Evolutionary conservation across 2,888 invertebrate species (phyloP).

Genomic region (Agrenia bidenticulata): DNA sequence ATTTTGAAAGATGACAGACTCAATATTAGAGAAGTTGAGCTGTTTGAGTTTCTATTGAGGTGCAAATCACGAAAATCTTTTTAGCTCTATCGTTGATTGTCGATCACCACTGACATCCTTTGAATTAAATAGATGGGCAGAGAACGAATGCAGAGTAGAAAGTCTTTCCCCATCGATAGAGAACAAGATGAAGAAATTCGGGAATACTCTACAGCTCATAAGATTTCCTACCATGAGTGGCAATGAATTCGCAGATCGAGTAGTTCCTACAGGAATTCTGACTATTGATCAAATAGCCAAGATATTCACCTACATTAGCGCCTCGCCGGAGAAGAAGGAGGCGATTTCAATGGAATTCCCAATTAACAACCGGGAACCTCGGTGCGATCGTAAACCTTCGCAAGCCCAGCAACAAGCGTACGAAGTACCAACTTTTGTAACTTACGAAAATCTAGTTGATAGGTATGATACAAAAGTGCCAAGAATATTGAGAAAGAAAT

Average conservation of each 20-base stretch:
- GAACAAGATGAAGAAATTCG: conserved; percentile 43
- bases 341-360: conserved; percentile 17
- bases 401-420: too few relatives aligned
- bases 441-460: too few relatives aligned
- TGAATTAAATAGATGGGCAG: conserved; percentile 42
- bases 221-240: conserved; percentile 45
- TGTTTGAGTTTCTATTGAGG: conserved; percentile 40
- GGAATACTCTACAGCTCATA: conserved; percentile 38
- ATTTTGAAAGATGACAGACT: conserved; percentile 42
- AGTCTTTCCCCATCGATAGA: conserved; percentile 39
- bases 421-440: too few relatives aligned
- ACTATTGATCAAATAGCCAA: conserved; percentile 39
- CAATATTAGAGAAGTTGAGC: conserved; percentile 39
- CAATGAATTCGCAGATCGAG: conserved; percentile 36
- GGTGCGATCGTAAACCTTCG: too few relatives aligned
- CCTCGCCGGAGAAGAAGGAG: conserved; percentile 32
- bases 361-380: conserved; percentile 20
- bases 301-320: conserved; percentile 40
- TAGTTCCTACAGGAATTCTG: conserved; percentile 43
- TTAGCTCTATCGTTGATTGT: too few relatives aligned
- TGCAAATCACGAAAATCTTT: conserved; percentile 5
- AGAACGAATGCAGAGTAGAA: conserved; percentile 34
- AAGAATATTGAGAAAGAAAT: too few relatives aligned
- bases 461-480: too few relatives aligned
- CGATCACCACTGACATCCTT: neutral